Conservation (phyloP, 2,888 invertebrate genomes). For the Hermaeophaga mercurialis region DNA sequence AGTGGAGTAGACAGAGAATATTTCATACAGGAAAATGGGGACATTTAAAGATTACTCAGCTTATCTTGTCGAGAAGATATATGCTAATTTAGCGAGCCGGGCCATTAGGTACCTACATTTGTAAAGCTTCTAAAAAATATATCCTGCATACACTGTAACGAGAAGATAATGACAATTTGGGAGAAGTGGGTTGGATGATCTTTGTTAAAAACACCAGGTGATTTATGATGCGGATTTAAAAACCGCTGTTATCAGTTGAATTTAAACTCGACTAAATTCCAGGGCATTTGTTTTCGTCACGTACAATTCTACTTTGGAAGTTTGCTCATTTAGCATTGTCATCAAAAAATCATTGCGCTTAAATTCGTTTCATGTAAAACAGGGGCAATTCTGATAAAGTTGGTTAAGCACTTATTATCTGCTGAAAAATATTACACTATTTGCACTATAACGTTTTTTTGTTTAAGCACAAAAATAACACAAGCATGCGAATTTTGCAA, state of each 20-base stretch:
- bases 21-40: constrained; percentile 1
- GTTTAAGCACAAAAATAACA: too few species aligned
- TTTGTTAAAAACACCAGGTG: constrained; percentile 20
- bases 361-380: constrained; percentile 1
- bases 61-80: constrained; percentile 18
- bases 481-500: too few species aligned
- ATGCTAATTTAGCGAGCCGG: constrained; percentile 15
- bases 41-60: constrained; percentile 16
- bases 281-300: constrained; percentile 18
- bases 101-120: constrained; percentile 18
- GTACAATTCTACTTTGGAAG: constrained; percentile 13
- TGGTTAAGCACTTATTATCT: neutral
- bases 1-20: neutral
- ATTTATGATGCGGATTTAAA: constrained; percentile 19
- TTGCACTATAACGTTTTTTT: too few species aligned
- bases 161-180: constrained; percentile 21
- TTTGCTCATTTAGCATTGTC: constrained; percentile 19
- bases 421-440: neutral
- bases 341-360: constrained; percentile 11
- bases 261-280: constrained; percentile 19
- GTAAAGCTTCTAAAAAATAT: constrained; percentile 18
- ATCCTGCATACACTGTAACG: constrained; percentile 20
- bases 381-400: neutral
- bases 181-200: constrained; percentile 17
- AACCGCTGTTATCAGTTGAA: constrained; percentile 18